Percentiles rank a stretch among this genome's conserved stretches.
Evolutionary conservation across 2,888 invertebrate species (phyloP).

Genomic region (Orthonevra nobilis): DNA sequence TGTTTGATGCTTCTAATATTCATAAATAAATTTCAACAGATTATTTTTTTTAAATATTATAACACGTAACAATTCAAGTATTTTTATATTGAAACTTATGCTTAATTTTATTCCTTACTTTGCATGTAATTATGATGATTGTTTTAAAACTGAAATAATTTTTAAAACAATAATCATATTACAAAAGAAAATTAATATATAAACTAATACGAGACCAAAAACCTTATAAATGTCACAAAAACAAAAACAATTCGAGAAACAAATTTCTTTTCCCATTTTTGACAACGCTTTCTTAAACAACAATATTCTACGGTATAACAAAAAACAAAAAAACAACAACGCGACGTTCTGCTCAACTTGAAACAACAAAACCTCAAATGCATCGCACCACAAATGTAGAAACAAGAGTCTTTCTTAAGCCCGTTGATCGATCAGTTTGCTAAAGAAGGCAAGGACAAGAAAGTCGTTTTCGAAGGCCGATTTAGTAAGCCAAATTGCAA

Average conservation of each 20-base stretch:
- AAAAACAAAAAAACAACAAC: conserved; percentile 35
- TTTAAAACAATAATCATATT: conserved; percentile 53
- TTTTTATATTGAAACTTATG: no score
- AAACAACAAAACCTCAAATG: background rate
- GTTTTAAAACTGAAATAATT: conserved; percentile 57
- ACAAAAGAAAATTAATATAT: conserved; percentile 9
- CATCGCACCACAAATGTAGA: no score
- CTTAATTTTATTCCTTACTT: conserved; percentile 28
- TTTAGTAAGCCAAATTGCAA: conserved; percentile 98
- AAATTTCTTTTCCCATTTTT: conserved; percentile 79
- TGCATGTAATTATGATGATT: conserved; percentile 39
- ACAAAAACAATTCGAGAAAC: conserved; percentile 62
- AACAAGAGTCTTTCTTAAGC: conserved; percentile 96
- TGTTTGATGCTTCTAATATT: no score
- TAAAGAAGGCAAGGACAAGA: conserved; percentile 97
- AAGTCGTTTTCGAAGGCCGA: conserved; percentile 94
- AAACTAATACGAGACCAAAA: conserved; percentile 13
- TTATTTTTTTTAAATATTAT: no score
- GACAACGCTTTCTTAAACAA: conserved; percentile 76
- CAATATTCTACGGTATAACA: conserved; percentile 39
- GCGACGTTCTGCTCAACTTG: no score
- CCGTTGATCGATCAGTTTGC: conserved; percentile 96
- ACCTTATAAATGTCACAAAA: conserved; percentile 31
- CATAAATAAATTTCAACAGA: no score
- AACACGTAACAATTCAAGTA: no score